A percentile compares a stretch with the other conserved stretches of the same genome.
Evolutionary conservation across 2,113 vertebrate species (phyloP).

Genomic region (Carassius gibelio): DNA sequence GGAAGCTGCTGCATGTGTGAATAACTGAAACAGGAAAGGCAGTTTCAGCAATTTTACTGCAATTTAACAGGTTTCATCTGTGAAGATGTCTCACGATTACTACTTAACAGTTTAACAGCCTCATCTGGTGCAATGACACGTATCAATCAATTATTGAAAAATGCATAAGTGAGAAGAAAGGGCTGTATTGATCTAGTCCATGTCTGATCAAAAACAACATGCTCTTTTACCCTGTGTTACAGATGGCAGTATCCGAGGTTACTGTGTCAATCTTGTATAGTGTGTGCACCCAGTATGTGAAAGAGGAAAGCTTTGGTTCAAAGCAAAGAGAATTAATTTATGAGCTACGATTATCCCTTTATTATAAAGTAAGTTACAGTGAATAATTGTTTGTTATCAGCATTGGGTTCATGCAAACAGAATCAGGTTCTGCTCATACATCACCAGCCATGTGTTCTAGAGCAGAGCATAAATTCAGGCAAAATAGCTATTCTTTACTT

Average conservation of each 20-base stretch:
- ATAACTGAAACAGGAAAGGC: neutral
- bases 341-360: conserved; percentile 74
- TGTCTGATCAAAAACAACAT: conserved; percentile 28
- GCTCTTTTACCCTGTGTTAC: neutral
- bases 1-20: neutral
- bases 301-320: conserved; percentile 19
- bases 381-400: conserved; percentile 79
- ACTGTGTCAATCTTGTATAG: conserved; percentile 6
- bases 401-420: conserved; percentile 71
- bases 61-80: neutral
- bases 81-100: neutral
- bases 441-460: conserved; percentile 61
- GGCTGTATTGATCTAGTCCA: conserved; percentile 33
- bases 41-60: neutral
- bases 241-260: neutral
- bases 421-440: conserved; percentile 71
- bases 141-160: conserved; percentile 37
- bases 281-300: neutral
- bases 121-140: conserved; percentile 15
- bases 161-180: neutral
- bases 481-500: conserved; percentile 61
- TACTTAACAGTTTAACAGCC: conserved; percentile 21
- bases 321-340: conserved; percentile 66
- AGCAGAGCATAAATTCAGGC: conserved; percentile 48
- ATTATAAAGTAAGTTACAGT: conserved; percentile 75